A percentile compares a stretch with the other conserved stretches of the same genome.
phyloP scores from a whole-genome alignment of 1,140 invertebrate species.

The Sitobion miscanthi region DNA sequence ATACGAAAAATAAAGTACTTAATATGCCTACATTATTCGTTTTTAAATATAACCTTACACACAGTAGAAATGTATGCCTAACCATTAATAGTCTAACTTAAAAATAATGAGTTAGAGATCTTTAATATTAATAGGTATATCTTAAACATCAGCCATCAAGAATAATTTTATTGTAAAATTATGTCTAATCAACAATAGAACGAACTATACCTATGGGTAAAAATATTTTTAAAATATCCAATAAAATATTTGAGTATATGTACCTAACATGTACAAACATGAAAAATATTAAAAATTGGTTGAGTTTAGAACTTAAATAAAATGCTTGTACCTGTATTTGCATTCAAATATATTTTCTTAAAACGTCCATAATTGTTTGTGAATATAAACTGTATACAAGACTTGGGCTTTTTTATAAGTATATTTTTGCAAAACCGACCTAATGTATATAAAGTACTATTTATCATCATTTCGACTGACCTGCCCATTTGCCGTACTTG shows the following conservation, averaged over 20 bases:
- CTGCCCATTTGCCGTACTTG: slow-evolving; percentile 52
- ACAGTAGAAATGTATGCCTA: not conserved
- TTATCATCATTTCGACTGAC: not conserved
- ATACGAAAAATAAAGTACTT: not conserved
- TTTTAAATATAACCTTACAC: no score
- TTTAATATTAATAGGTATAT: no score
- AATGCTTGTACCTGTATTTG: not conserved
- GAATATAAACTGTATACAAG: not conserved
- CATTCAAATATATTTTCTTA: not conserved
- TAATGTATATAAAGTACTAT: not conserved
- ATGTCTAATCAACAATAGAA: not conserved
- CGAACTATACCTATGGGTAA: not conserved
- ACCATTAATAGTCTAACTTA: no score
- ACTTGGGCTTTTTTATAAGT: not conserved
- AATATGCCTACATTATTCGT: no score
- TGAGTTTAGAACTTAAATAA: not conserved
- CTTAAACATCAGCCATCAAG: not conserved
- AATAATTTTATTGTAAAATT: not conserved
- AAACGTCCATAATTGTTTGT: not conserved
- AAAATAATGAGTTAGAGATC: not conserved
- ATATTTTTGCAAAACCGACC: not conserved
- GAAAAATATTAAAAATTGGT: not conserved
- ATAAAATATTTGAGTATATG: not conserved
- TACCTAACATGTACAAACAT: no score
- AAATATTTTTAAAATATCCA: not conserved